Evolutionary conservation across 2,113 vertebrate species (phyloP).

Genomic region (Tachysurus vachellii): DNA sequence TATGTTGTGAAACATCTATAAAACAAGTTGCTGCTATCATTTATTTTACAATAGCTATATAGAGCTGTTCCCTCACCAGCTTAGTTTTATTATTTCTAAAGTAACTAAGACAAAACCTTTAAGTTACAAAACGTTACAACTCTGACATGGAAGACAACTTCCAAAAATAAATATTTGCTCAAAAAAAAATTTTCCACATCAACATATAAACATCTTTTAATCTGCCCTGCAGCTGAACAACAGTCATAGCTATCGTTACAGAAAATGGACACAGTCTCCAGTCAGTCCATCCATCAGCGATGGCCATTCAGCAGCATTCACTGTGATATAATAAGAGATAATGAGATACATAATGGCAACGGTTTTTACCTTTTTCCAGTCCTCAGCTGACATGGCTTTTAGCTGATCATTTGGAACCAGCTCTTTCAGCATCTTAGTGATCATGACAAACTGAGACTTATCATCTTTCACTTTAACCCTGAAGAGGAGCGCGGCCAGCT

Average conservation of each 20-base stretch:
- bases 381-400: conserved; percentile 81
- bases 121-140: not conserved
- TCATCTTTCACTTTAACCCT: conserved; percentile 78
- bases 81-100: not conserved
- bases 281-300: not conserved
- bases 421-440: conserved; percentile 86
- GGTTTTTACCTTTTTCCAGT: conserved; percentile 88
- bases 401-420: conserved; percentile 86
- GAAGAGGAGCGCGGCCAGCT: conserved; percentile 85
- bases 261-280: not conserved
- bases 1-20: not conserved
- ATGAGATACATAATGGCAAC: not conserved
- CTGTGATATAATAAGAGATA: not conserved
- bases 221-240: not conserved
- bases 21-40: not conserved
- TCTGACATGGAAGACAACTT: not conserved
- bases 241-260: not conserved
- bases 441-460: conserved; percentile 72
- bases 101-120: not conserved
- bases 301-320: not conserved
- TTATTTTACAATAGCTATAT: not conserved
- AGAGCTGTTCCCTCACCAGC: not conserved
- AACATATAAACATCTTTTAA: not conserved
- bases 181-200: not conserved
- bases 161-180: not conserved